Evolutionary conservation across 2,797 vertebrate species (phyloP).

Genomic region (Mus minutoides): DNA sequence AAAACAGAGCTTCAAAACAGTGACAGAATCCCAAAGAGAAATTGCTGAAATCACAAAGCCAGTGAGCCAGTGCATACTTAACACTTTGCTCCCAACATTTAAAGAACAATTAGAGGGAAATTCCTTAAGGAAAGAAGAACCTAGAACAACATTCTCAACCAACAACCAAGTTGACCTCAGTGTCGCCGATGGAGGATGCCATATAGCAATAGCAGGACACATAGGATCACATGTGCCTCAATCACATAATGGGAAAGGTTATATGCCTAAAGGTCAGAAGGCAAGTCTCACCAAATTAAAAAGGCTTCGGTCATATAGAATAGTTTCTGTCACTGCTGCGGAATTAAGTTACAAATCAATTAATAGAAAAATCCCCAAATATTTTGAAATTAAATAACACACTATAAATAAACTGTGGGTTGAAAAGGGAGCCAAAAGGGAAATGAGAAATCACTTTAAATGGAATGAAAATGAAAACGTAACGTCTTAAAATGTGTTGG

Average conservation of each 20-base stretch:
- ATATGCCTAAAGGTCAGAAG: background rate
- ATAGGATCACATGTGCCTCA: background rate
- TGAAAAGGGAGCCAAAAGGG: conserved; percentile 50
- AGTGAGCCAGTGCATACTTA: background rate
- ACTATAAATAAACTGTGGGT: conserved; percentile 7
- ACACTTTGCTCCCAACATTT: background rate
- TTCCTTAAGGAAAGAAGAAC: background rate
- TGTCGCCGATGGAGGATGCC: background rate
- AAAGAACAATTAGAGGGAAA: background rate
- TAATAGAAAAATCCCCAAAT: conserved; percentile 42
- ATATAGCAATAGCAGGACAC: background rate
- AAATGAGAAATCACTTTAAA: conserved; percentile 48
- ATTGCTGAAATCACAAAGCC: background rate
- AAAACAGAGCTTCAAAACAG: background rate
- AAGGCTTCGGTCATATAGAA: background rate
- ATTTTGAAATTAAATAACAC: conserved; percentile 60
- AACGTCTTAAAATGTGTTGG: conserved; percentile 8
- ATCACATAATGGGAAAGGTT: background rate
- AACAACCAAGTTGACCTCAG: background rate
- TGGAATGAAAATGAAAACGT: conserved; percentile 36
- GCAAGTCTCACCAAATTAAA: background rate
- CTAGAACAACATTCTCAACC: background rate
- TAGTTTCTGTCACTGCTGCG: background rate
- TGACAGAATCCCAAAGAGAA: background rate
- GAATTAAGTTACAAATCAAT: conserved; percentile 36